Evolutionary conservation across 2,113 vertebrate species (phyloP).

Genomic region (Oreocharis arfaki): DNA sequence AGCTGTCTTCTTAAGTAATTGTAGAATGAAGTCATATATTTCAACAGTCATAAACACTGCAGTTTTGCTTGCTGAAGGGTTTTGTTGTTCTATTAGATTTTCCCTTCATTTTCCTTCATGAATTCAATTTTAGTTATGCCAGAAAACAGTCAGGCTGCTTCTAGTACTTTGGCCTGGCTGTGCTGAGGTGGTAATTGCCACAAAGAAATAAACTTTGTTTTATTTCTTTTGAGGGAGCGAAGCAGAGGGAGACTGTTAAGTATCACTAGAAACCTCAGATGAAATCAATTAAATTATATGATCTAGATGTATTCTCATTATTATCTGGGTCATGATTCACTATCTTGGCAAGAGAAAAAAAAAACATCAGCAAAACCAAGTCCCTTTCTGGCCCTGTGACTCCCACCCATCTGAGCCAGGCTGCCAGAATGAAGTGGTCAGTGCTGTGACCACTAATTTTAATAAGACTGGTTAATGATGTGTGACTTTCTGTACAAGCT

Average conservation of each 20-base stretch:
- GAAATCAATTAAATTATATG: neutral
- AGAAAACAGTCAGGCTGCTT: neutral
- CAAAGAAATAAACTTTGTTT: neutral
- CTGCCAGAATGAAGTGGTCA: neutral
- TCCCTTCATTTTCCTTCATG: neutral
- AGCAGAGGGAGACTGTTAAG: neutral
- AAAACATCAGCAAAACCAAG: neutral
- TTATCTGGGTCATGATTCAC: neutral
- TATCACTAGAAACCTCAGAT: neutral
- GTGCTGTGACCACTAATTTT: neutral
- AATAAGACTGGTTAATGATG: neutral
- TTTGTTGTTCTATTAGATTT: neutral
- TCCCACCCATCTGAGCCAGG: rapidly evolving
- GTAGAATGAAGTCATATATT: neutral
- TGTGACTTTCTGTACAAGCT: neutral
- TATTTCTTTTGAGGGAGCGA: neutral
- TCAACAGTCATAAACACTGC: neutral
- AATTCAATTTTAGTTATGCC: neutral
- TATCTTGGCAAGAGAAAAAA: neutral
- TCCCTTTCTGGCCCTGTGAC: neutral
- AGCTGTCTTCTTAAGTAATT: neutral
- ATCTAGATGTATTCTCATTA: neutral
- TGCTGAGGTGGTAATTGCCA: neutral
- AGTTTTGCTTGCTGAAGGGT: neutral
- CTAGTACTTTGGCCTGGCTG: neutral